Conservation (phyloP, 2,888 invertebrate genomes). For the Sicus ferrugineus region DNA sequence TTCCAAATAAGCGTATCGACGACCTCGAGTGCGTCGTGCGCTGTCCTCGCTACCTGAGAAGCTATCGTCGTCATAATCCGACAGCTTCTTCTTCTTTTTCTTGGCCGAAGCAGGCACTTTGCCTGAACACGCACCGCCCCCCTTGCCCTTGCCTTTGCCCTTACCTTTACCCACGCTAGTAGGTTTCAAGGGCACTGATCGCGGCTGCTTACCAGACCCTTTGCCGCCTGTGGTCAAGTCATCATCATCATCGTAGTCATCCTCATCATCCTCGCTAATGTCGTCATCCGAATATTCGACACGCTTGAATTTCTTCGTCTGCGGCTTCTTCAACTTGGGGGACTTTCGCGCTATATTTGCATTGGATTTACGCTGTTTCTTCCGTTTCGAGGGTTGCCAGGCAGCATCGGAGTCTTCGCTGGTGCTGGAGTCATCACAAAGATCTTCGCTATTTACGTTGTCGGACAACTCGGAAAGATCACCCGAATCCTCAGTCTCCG, state of each 20-base stretch:
- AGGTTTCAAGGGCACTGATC: constrained; percentile 54
- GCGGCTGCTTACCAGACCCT: constrained; percentile 57
- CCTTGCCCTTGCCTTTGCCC: constrained; percentile 43
- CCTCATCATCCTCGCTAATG: constrained; percentile 70
- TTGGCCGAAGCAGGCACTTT: constrained; percentile 36
- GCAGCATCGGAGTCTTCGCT: constrained; percentile 61
- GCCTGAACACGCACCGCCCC: constrained; percentile 44
- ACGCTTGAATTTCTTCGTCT: constrained; percentile 53
- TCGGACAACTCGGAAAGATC: constrained; percentile 59
- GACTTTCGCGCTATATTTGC: constrained; percentile 52
- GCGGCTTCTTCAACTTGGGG: constrained; percentile 51
- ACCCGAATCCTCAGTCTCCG: constrained; percentile 67
- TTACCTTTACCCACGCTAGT: constrained; percentile 42
- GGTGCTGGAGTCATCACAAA: constrained; percentile 62
- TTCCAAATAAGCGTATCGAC: constrained; percentile 62
- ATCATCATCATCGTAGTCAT: constrained; percentile 68
- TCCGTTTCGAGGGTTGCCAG: constrained; percentile 61
- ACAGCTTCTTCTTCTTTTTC: constrained; percentile 54
- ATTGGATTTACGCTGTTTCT: constrained; percentile 54
- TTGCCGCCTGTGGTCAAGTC: constrained; percentile 60
- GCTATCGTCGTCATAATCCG: constrained; percentile 73
- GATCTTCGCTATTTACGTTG: constrained; percentile 63
- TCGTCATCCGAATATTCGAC: constrained; percentile 58
- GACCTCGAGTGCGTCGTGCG: constrained; percentile 60
- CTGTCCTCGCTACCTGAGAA: constrained; percentile 67